phyloP scores from a whole-genome alignment of 1,140 invertebrate genomes.

The Lepidotrigona ventralis region DNA sequence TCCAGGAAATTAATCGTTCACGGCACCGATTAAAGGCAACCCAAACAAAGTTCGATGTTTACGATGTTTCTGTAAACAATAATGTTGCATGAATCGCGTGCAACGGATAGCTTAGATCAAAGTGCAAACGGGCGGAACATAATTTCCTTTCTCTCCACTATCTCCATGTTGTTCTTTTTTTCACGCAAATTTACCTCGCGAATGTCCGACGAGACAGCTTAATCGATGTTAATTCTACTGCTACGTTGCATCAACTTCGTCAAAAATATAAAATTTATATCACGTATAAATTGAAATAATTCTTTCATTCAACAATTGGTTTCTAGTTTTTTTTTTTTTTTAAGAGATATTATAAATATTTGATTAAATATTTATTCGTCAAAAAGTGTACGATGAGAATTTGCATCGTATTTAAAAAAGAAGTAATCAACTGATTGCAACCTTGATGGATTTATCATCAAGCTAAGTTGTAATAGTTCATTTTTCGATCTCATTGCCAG shows the following conservation, averaged over 20 bases:
- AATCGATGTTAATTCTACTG: not conserved
- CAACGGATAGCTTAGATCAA: constrained; percentile 19
- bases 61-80: constrained; percentile 34
- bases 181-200: no score
- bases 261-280: not conserved
- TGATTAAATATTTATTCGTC: not conserved
- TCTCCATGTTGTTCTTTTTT: not conserved
- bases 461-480: not conserved
- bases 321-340: no score
- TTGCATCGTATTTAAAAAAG: no score
- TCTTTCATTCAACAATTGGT: not conserved
- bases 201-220: no score
- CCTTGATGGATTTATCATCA: not conserved
- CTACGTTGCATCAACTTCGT: not conserved
- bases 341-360: no score
- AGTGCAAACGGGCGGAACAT: not conserved
- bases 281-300: not conserved
- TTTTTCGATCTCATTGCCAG: constrained; percentile 19
- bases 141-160: constrained; percentile 30
- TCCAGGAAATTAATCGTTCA: constrained; percentile 25
- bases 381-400: not conserved
- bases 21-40: constrained; percentile 1
- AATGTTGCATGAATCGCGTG: constrained; percentile 9
- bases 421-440: not conserved
- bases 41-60: constrained; percentile 22